Evolutionary conservation across 2,113 vertebrate species (phyloP).

Genomic region (Stercorarius parasiticus): DNA sequence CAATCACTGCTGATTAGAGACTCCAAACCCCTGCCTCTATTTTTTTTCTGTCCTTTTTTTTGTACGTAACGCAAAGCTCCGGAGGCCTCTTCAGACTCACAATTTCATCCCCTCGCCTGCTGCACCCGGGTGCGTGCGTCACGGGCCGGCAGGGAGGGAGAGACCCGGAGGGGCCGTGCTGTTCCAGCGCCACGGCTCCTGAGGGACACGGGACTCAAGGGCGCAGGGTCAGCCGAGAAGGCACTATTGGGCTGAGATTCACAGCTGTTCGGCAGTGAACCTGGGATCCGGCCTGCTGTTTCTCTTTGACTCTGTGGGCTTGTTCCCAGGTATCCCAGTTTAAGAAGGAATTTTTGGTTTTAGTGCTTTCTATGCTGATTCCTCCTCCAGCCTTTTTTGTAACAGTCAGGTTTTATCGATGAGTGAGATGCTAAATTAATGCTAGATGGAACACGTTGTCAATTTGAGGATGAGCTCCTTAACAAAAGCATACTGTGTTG

Average conservation of each 20-base stretch:
- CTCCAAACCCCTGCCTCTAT: slow-evolving; percentile 32
- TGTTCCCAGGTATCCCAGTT: neutral
- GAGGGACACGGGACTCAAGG: neutral
- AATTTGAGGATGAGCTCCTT: neutral
- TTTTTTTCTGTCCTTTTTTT: neutral
- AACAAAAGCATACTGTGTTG: neutral
- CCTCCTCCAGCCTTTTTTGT: neutral
- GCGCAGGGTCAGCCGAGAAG: neutral
- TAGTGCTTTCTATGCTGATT: neutral
- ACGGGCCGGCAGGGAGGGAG: fast-evolving
- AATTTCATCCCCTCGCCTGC: neutral
- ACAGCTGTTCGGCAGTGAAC: neutral
- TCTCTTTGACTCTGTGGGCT: neutral
- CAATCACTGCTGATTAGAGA: slow-evolving; percentile 67
- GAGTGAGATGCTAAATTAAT: slow-evolving; percentile 3
- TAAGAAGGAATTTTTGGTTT: neutral
- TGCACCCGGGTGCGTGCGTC: neutral
- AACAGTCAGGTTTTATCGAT: neutral
- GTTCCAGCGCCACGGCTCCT: neutral
- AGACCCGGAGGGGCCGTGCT: neutral
- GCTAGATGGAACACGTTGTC: neutral
- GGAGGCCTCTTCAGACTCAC: neutral
- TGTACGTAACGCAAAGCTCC: neutral
- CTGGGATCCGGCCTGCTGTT: neutral
- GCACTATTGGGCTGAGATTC: neutral